Evolutionary conservation across 2,888 invertebrate species (phyloP).

Genomic region (Macrosiphum euphorbiae): DNA sequence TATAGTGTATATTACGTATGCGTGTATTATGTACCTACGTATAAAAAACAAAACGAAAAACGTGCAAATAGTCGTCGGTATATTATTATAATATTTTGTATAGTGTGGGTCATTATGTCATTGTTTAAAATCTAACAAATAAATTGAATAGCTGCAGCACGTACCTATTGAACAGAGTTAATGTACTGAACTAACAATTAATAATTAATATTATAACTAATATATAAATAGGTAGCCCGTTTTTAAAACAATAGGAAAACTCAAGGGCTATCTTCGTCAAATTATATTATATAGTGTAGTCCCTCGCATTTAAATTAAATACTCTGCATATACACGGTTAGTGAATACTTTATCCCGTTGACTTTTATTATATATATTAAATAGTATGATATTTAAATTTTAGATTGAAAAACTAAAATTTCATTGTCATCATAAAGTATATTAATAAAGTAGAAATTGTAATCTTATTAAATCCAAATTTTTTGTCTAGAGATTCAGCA

Average conservation of each 20-base stretch:
- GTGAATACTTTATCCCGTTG: not conserved
- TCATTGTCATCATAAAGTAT: not conserved
- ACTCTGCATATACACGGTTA: not conserved
- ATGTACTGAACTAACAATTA: not conserved
- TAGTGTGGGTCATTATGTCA: constrained; percentile 18
- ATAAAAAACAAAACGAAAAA: not conserved
- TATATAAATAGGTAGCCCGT: not conserved
- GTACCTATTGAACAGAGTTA: not conserved
- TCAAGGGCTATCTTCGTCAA: not conserved
- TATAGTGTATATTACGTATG: not conserved
- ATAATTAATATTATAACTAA: not conserved
- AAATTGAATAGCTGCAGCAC: constrained; percentile 14
- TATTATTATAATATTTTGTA: not conserved
- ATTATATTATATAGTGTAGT: not conserved
- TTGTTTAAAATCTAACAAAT: constrained; percentile 30
- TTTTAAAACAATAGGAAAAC: not conserved
- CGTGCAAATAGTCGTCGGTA: not conserved
- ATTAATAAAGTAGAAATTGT: not conserved
- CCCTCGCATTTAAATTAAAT: not conserved
- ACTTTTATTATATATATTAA: not conserved
- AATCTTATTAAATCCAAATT: not conserved
- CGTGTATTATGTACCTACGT: not conserved
- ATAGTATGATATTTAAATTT: not conserved
- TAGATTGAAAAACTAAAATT: not conserved
- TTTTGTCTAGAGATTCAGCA: not conserved